Base-by-base conservation (phyloP, 2,797 vertebrate genomes). In the Chaunax sp. region DNA sequence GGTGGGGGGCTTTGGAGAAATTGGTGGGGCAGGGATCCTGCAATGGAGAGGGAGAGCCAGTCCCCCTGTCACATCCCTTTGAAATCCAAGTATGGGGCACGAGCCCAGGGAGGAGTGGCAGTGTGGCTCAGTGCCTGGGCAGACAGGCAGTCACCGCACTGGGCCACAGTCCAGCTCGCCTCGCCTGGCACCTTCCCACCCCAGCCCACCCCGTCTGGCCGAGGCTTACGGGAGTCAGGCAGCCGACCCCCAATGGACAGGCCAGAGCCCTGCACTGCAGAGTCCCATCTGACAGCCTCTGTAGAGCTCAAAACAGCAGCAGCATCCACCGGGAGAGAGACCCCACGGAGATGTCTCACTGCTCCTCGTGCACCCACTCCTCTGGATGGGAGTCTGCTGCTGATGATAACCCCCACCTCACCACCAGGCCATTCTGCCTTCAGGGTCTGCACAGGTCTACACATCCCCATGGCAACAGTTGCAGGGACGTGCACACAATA, bases 381-480 rank as follows among this genome's bases (percentile, higher is more conserved):
- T 87, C 88, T 92, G 90, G 87, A 87, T 78, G 75, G 77, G 81
- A 83, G 86, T 90, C 90, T 92, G 92, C 86, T 88, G 77, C 76
- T 87, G 84, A 90, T 84, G 90, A 93, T 93, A 93, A 93, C 88
- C 91, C 91, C 91, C 88, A 82, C 87, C 86, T 88, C 80, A 81
- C 87, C 81, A 76, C 81, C 89, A 83, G 86, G 84, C 85, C 88
- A 68, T 79, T 85, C 84, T 86, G 89, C 90, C 92, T 92, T 89
- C 83, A 83, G 88, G 91, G 88, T 83, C 88, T 89, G 84, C 71
- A 83, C 90, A 91, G 91, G 93, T 92, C 91, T 91, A 90, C 86
- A 90, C 81, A 90, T 94, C 92, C 90, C 93, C 93, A 95, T 95
- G 92, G 93, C 93, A 94, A 95, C 94, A 89, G 92, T 92, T 90